phyloP scores from a whole-genome alignment of 2,113 vertebrate genomes.

The Colaptes auratus region DNA sequence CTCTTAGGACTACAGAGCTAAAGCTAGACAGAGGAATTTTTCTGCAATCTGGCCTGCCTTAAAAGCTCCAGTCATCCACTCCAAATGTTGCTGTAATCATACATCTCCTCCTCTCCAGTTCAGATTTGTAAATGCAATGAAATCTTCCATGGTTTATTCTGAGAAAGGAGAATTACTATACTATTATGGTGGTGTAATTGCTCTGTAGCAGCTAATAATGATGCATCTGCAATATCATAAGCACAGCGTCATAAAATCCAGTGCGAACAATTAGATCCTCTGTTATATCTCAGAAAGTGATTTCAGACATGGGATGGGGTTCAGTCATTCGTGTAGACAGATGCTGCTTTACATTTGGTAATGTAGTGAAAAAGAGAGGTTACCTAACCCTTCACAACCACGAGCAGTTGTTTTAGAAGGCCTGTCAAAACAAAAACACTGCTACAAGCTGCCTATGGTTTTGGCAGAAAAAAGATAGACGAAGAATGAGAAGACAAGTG shows the following conservation, averaged over 20 bases:
- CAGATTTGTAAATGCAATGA: conserved; percentile 19
- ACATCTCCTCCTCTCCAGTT: background rate
- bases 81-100: background rate
- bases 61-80: background rate
- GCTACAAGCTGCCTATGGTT: background rate
- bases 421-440: background rate
- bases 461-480: background rate
- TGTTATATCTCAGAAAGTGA: background rate
- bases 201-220: conserved; percentile 37
- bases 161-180: background rate
- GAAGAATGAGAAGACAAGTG: background rate
- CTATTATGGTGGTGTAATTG: conserved; percentile 6
- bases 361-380: background rate
- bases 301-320: background rate
- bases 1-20: background rate
- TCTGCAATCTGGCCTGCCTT: background rate
- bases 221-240: conserved; percentile 16
- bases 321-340: conserved; percentile 8
- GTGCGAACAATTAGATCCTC: background rate
- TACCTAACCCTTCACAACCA: background rate
- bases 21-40: background rate
- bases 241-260: background rate
- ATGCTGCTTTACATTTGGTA: conserved; percentile 1
- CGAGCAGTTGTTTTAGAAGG: background rate
- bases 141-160: conserved; percentile 9